Base-by-base conservation (phyloP, 2,797 vertebrate genomes). In the Anomalospiza imberbis region DNA sequence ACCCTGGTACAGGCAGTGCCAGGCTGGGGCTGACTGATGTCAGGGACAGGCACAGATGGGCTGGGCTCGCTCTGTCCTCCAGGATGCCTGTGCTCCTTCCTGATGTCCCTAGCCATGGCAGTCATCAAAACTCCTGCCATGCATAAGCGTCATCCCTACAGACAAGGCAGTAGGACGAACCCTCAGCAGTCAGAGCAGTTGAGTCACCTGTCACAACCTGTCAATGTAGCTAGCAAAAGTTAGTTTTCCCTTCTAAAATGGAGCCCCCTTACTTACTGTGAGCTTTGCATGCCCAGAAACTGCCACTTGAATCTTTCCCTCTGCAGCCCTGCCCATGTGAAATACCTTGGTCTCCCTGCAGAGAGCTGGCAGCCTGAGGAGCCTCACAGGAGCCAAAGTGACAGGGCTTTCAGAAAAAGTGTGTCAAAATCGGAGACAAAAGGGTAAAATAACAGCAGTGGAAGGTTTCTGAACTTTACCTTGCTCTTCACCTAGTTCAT, bases 21-120 rank as follows among this genome's bases (percentile, higher is more conserved):
- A 31, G 3, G 4, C 54, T 67, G 36, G 13, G 31, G 40, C 25
- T 13, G 18, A 12, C 24, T 3, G 26, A 2, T 24, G 22, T 24
- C 34, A 26, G 45, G 19, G 12, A 45, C 20, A 7, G 34, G n/a
- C 51, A 24, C 0, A 4, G 51, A 3, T 0, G 2, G 44, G 8
- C 15, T 57, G 50, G 38, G 5, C 48, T 45, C 3, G 0, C 10
- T 8, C 10, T 38, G 1, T 14, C 24, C 12, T 45, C 22, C 3
- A 3, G 24, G 17, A 19, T 6, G 20, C 19, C 48, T 9, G 2
- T 7, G 28, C 31, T 58, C 36, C 19, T 20, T 44, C n/a, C 44
- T 26, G 6, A 22, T 44, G n/a, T 18, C 12, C 47, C 8, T 11
- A 5, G 13, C 21, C 18, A 2, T 3, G 26, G 32, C 7, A 45